Base-by-base conservation (phyloP, 2,888 invertebrate species). In the Stratiomys singularior region DNA sequence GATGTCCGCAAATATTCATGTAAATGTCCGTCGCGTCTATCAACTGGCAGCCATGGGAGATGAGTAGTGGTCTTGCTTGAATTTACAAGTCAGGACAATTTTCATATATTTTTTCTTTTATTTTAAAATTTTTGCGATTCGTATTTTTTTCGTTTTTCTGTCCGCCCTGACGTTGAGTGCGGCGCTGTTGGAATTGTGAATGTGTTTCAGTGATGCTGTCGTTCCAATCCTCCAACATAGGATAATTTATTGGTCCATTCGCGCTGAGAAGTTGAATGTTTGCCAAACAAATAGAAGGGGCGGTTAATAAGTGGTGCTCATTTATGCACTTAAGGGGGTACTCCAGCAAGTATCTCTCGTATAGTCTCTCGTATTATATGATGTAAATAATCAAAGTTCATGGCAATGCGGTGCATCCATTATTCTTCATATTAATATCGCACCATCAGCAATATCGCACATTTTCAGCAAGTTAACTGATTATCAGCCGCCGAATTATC, bases 171-270 rank as follows among this genome's bases (percentile, higher is more conserved):
- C 37, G 37, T 56, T 23, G 23, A 46, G 52, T 21, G 18, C 21
- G 67, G 44, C 3, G 64, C 64, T 64, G 66, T 5, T 66, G 37
- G 37, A 3, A 18, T 13, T 25, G 28, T 28, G 28, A 52, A 37
- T 25, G 69, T 69, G 69, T 3, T 5, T 3, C 9, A 9, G 23
- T 37, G 74, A 74, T 60, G 58, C 11, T 74, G 74, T 74, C 74
- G 60, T 74, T 30, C 60, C 52, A 74, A 58, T 74, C 60, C 74
- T 37, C 60, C 60, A 47, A 9, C 18, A 52, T 4, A 18, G 28
- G 23, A 77, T 77, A 67, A 77, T 77, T 77, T 77, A 77, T 77
- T 47, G 67, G 56, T 25, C 52, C 64, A 52, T 67, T 77, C 27
- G 28, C 30, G 27, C 30, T 46, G 46, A 27, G 30, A 9, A n/a